Conservation (phyloP, 2,888 invertebrate genomes). For the Cephonodes hylas region DNA sequence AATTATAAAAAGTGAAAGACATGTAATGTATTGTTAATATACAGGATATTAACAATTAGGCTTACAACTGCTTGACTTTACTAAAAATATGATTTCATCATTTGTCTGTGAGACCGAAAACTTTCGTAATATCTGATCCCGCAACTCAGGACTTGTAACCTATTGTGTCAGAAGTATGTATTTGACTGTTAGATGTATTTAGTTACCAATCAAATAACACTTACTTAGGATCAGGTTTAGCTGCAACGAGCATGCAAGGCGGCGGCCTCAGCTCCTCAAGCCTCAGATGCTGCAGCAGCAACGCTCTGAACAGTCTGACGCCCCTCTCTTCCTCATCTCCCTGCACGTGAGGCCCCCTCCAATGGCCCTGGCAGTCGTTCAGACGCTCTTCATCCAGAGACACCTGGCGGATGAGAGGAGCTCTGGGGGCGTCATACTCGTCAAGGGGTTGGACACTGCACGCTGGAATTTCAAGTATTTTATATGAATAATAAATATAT, state of each 20-base stretch:
- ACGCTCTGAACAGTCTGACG: conserved; percentile 72
- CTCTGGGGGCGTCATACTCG: conserved; percentile 68
- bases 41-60: no score
- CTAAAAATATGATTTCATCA: no score
- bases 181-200: no score
- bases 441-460: conserved; percentile 72
- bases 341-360: conserved; percentile 61
- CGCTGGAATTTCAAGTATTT: conserved; percentile 39
- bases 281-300: conserved; percentile 69
- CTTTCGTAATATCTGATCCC: no score
- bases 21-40: no score
- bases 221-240: conserved; percentile 70
- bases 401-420: conserved; percentile 70
- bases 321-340: conserved; percentile 75
- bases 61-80: no score
- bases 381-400: conserved; percentile 74
- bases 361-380: conserved; percentile 77
- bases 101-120: no score
- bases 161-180: no score
- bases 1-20: no score
- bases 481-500: background rate
- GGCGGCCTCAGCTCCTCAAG: conserved; percentile 69
- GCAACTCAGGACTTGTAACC: no score
- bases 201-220: background rate
- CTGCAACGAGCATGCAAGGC: conserved; percentile 60